Conservation (phyloP, 2,113 vertebrate genomes). For the Rhinolophus ferrumequinum region DNA sequence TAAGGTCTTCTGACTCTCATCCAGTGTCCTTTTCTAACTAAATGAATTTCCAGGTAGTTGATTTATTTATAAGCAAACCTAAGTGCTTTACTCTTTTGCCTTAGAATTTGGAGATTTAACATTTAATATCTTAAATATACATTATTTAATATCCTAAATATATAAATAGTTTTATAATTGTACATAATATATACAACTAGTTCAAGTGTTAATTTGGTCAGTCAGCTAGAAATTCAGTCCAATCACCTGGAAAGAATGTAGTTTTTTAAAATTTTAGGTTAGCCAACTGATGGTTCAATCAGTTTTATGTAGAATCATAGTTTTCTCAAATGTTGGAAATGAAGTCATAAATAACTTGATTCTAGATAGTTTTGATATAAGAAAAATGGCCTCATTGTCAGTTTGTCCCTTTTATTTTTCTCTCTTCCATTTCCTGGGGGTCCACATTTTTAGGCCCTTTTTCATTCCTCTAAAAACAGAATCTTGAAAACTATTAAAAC, state of each 20-base stretch:
- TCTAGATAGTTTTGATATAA: slow-evolving; percentile 16
- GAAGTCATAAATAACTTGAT: slow-evolving; percentile 4
- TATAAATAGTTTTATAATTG: not conserved
- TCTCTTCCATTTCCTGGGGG: not conserved
- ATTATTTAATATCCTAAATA: not conserved
- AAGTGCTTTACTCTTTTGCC: not conserved
- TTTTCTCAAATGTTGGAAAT: slow-evolving; percentile 34
- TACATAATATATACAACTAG: not conserved
- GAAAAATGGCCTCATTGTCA: slow-evolving; percentile 14
- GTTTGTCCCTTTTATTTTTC: slow-evolving; percentile 32
- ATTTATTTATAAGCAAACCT: slow-evolving; percentile 5
- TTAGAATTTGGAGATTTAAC: slow-evolving; percentile 29
- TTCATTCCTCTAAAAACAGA: slow-evolving; percentile 17
- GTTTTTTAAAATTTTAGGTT: not conserved
- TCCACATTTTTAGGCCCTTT: not conserved
- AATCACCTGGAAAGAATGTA: not conserved
- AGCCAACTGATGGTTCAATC: not conserved
- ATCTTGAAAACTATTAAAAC: not conserved
- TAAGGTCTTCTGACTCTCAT: not conserved
- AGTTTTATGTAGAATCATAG: not conserved
- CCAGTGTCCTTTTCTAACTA: not conserved
- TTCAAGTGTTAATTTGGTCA: not conserved
- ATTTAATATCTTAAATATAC: not conserved
- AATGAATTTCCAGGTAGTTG: slow-evolving; percentile 11
- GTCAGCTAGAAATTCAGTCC: not conserved